Evolutionary conservation across 2,113 vertebrate genomes (phyloP), one percentile per base, ranked within the genome.

Genomic region (Micronycteris hirsuta): DNA sequence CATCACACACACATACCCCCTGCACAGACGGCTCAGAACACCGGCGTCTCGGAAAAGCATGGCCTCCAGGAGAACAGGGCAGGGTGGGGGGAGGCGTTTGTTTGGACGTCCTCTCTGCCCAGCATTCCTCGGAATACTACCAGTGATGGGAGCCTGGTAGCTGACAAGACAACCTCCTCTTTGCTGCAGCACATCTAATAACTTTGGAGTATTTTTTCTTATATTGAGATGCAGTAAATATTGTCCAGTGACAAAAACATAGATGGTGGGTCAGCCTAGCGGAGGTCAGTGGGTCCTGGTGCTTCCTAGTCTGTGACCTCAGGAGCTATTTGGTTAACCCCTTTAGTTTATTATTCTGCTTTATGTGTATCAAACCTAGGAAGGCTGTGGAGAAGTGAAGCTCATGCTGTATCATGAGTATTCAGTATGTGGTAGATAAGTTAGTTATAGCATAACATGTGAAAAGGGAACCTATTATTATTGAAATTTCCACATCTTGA

Each of bases 21-120:
- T 20, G 54, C 0, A 8, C 54, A 7, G 2, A 26, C 13, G 4
- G 7, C 10, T 45, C 26, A 20, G 26, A 45, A 54, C 11, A 1
- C 17, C 20, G 19, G 3, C 58, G 47, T 36, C 12, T 81, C 17
- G 17, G 73, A 28, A 43, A 36, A 14, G 12, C 20, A 41, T 28
- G 31, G 49, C 28, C 43, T 28, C 61, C 36, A 63, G 68, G 17
- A 68, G 28, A 15, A 14, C 4, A 45, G 6, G 2, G 7, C 10
- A 0, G 0, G n/a, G n/a, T n/a, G n/a, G n/a, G n/a, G n/a, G n/a
- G 15, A 7, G 33, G 10, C 2, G 33, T 43, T 49, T 20, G 3
- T 58, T 16, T 68, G 58, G 26, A 47, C 20, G 5, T 63, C 76
- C 4, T 76, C 7, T 71, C 2, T 33, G 16, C 38, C 17, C 26